phyloP scores from a whole-genome alignment of 2,113 vertebrate species.

The Cebidichthys violaceus region DNA sequence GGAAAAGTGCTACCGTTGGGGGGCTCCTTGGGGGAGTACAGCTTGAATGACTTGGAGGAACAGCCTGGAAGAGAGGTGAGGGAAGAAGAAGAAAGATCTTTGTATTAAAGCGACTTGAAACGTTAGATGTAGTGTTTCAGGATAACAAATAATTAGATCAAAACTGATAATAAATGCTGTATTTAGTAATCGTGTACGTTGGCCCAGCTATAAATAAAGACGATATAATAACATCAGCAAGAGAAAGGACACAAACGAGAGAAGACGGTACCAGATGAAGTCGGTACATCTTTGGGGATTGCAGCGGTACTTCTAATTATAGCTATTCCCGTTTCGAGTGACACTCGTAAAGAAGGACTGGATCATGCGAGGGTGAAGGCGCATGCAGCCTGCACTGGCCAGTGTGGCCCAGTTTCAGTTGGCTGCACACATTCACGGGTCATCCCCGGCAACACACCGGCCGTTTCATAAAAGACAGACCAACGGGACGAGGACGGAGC shows the following conservation, averaged over 20 bases:
- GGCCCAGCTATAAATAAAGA: not conserved
- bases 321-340: not conserved
- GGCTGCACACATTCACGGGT: conserved; percentile 45
- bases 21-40: conserved; percentile 99
- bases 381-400: conserved; percentile 24
- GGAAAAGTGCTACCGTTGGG: conserved; percentile 99
- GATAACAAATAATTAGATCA: not conserved
- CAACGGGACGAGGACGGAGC: conserved; percentile 15
- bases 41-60: conserved; percentile 99
- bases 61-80: conserved; percentile 86
- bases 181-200: not conserved
- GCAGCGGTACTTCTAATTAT: not conserved
- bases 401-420: conserved; percentile 60
- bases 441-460: conserved; percentile 18
- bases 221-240: not conserved
- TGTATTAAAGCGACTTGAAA: not conserved
- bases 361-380: conserved; percentile 23
- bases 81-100: not conserved
- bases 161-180: not conserved
- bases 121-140: not conserved
- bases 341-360: conserved; percentile 10
- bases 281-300: not conserved
- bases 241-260: not conserved
- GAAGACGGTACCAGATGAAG: not conserved
- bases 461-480: conserved; percentile 32